Evolutionary conservation across 2,113 vertebrate species (phyloP).

Genomic region (Leptocoma aspasia): DNA sequence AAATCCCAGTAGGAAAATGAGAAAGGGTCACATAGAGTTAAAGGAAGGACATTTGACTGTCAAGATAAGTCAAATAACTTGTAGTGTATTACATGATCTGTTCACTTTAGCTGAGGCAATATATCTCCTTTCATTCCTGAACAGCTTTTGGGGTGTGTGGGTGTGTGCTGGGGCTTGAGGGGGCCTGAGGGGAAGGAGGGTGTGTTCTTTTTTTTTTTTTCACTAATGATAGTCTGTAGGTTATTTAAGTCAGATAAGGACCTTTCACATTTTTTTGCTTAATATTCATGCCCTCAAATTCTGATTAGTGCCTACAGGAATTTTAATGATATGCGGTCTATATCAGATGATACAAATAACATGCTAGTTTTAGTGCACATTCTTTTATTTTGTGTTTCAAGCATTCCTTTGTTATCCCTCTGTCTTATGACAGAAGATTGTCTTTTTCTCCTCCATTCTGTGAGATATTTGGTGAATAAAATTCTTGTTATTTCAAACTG

Average conservation of each 20-base stretch:
- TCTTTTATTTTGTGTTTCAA: background rate
- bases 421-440: background rate
- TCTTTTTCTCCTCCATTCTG: background rate
- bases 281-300: background rate
- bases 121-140: background rate
- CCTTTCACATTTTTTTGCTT: background rate
- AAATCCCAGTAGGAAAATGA: background rate
- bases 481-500: background rate
- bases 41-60: background rate
- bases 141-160: fast-evolving
- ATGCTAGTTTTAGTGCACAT: background rate
- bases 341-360: background rate
- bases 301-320: background rate
- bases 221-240: background rate
- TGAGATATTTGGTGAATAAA: background rate
- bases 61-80: background rate
- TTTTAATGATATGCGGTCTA: background rate
- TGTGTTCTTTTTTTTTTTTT: background rate
- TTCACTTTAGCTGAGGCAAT: background rate
- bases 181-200: fast-evolving
- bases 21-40: background rate
- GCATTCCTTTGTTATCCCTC: background rate
- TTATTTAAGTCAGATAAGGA: background rate
- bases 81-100: background rate
- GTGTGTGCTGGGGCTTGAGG: no score